Evolutionary conservation across 1,140 invertebrate species (phyloP), one percentile per base, ranked within the genome.

Genomic region (Diorhabda sublineata): DNA sequence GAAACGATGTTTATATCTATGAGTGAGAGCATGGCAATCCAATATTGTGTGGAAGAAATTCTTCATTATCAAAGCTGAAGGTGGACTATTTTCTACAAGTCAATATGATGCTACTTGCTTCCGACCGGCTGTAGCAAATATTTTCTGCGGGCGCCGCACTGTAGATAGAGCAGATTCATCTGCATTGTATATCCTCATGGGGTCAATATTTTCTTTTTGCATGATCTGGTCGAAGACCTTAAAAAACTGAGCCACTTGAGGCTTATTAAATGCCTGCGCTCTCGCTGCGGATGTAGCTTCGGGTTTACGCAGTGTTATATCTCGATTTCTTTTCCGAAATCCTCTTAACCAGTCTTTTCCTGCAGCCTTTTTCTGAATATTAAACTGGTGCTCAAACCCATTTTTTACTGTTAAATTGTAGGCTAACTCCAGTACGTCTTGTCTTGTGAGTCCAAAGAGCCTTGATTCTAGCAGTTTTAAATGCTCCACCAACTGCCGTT

Each of bases 161-260:
- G 11, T 11, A 11, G 11, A 11, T 11, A 11, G 11, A 11, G 11
- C 58, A 5, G 5, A 11, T 58, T 58, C 58, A 58, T 58, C 58
- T 9, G 41, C 58, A 58, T 58, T 58, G n/a, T 58, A n/a, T 11
- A 58, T 58, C 9, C 41, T n/a, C 58, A 58, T 58, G 58, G n/a
- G 41, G n/a, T 9, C n/a, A 2, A 58, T 11, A 58, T 58, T 58
- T 4, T 58, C 4, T 58, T 58, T 58, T 4, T 58, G n/a, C 9
- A 11, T 11, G n/a, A 7, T 9, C 9, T 58, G 9, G 4, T 58
- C 58, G n/a, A 58, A 26, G n/a, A 26, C 4, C n/a, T 58, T 26
- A 4, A 58, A 58, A 58, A 58, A 58, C 58, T 58, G n/a, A 26
- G 4, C 41, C 4, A 58, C 58, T 58, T 11, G 9, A 9, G 41